These are phyloP conservation scores for Zygothrica quintamaculata DNA, from an alignment of 2,888 invertebrate genomes.

Conservation along the genomic window DNA sequence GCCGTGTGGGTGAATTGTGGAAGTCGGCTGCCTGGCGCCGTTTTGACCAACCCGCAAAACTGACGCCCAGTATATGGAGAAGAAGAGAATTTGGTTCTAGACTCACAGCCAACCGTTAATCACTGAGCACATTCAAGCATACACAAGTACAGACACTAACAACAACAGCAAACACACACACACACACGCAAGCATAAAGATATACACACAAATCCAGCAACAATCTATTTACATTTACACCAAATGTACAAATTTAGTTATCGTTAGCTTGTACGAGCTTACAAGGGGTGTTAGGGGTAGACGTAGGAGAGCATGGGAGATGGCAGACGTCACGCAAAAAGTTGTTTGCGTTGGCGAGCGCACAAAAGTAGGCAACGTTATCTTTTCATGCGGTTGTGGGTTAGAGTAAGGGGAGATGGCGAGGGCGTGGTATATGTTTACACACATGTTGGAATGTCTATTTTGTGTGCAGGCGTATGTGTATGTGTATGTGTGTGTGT, in stretches of 20 bases:
- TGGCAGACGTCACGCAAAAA: conserved; percentile 72
- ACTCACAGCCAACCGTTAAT: conserved; percentile 66
- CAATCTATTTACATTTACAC: conserved; percentile 83
- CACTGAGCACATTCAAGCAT: conserved; percentile 66
- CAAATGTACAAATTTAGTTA: conserved; percentile 80
- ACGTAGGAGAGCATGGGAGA: neutral
- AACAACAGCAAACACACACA: conserved; percentile 38
- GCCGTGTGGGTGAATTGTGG: conserved; percentile 41
- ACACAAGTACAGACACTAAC: conserved; percentile 51
- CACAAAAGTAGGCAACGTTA: conserved; percentile 77
- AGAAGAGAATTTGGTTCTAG: conserved; percentile 18
- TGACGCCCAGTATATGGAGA: conserved; percentile 47
- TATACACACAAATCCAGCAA: conserved; percentile 69
- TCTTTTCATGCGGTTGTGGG: conserved; percentile 47
- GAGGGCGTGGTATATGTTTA: conserved; percentile 55
- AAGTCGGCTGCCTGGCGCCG: conserved; percentile 67
- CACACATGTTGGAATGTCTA: conserved; percentile 60
- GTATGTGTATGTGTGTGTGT: conserved; percentile 25
- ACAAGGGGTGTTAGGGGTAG: neutral
- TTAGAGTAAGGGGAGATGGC: conserved; percentile 2
- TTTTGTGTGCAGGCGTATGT: conserved; percentile 6
- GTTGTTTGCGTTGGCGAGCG: conserved; percentile 77
- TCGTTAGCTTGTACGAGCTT: conserved; percentile 51
- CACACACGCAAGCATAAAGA: no score
- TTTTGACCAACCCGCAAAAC: conserved; percentile 65